Evolutionary conservation across 1,140 invertebrate species (phyloP).

Genomic region (Nephila pilipes): DNA sequence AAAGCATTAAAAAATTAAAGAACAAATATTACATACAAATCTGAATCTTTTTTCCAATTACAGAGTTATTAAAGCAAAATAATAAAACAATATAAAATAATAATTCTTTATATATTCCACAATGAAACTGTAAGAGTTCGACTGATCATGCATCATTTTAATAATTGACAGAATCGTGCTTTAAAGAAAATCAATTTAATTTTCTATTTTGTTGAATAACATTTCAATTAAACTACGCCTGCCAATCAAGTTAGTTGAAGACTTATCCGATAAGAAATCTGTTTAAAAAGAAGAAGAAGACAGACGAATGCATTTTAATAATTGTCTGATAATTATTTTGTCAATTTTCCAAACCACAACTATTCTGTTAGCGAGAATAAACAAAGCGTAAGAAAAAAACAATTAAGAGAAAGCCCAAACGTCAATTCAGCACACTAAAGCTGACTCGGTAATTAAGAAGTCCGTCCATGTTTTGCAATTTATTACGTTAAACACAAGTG

Average conservation of each 20-base stretch:
- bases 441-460: background rate
- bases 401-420: background rate
- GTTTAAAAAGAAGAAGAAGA: background rate
- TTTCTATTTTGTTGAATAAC: background rate
- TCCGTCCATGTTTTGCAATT: background rate
- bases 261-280: background rate
- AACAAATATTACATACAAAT: too few species aligned
- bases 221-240: background rate
- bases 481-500: conserved; percentile 17
- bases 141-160: too few species aligned
- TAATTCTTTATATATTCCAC: too few species aligned
- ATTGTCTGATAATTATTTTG: background rate
- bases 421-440: background rate
- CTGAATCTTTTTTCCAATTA: too few species aligned
- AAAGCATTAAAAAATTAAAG: too few species aligned
- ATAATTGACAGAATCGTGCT: too few species aligned
- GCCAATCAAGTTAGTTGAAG: background rate
- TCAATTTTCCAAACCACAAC: background rate
- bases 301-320: background rate
- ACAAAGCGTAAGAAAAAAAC: conserved; percentile 15
- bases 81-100: too few species aligned
- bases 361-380: background rate
- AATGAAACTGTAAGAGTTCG: too few species aligned
- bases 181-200: background rate
- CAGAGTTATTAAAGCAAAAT: too few species aligned